A percentile compares a stretch with the other conserved stretches of the same genome.
These are phyloP conservation scores for Ecliptopera silaceata DNA, from an alignment of 2,888 invertebrate species.

Conservation along the genomic window DNA sequence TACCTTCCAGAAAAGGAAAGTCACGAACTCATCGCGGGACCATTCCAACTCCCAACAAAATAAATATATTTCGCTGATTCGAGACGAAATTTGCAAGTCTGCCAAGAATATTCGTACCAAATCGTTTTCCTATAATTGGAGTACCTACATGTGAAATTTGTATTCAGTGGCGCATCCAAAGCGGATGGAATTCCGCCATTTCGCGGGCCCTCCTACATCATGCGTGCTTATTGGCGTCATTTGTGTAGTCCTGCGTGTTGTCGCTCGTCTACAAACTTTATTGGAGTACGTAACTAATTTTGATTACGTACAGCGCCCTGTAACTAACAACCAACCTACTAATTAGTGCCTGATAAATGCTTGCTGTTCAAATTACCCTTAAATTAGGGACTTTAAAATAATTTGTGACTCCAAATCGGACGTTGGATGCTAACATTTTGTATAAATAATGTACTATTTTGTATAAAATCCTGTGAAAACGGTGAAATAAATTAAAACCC, in stretches of 20 bases:
- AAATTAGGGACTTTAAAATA: too few species aligned
- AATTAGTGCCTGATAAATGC: slow-evolving; percentile 17
- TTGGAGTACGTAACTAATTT: slow-evolving; percentile 36
- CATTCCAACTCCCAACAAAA: slow-evolving; percentile 74
- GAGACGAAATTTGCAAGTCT: slow-evolving; percentile 81
- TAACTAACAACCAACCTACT: slow-evolving; percentile 14
- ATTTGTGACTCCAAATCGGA: too few species aligned
- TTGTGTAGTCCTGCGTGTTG: slow-evolving; percentile 66
- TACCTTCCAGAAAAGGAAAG: slow-evolving; percentile 61
- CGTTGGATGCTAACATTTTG: too few species aligned
- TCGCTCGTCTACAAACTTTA: slow-evolving; percentile 49
- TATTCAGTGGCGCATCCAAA: slow-evolving; percentile 81
- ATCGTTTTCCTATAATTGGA: slow-evolving; percentile 84
- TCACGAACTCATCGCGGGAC: slow-evolving; percentile 67
- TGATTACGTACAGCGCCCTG: slow-evolving; percentile 16
- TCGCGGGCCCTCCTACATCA: slow-evolving; percentile 76
- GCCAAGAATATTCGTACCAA: slow-evolving; percentile 83
- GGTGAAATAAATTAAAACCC: slow-evolving; percentile 55
- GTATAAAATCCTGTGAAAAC: slow-evolving; percentile 12
- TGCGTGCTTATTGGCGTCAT: slow-evolving; percentile 80
- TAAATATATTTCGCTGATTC: slow-evolving; percentile 82
- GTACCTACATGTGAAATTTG: slow-evolving; percentile 79
- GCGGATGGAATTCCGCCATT: slow-evolving; percentile 78
- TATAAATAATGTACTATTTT: slow-evolving; percentile 11
- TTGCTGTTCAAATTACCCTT: too few species aligned